A percentile compares a stretch with the other conserved stretches of the same genome.
phyloP scores from a whole-genome alignment of 2,888 invertebrate genomes.

The Cerastoderma edule region DNA sequence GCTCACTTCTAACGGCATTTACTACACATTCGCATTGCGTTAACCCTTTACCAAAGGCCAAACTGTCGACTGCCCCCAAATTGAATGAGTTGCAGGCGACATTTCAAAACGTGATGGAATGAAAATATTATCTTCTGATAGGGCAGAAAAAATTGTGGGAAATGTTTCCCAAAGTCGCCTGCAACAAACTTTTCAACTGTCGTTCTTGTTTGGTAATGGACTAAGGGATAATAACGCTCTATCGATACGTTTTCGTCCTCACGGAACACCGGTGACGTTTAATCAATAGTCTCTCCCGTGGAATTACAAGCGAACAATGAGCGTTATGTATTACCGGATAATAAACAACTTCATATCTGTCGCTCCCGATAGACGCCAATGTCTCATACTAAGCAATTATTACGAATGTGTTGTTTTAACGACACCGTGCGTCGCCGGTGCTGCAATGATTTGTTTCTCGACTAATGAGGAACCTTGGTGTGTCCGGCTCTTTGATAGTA shows the following conservation, averaged over 20 bases:
- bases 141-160: too few species aligned
- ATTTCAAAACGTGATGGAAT: too few species aligned
- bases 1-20: too few species aligned
- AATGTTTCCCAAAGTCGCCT: too few species aligned
- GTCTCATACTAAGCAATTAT: conserved; percentile 14
- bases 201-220: neutral
- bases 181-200: too few species aligned
- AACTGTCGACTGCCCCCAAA: too few species aligned
- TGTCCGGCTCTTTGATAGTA: too few species aligned
- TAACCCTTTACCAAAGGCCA: too few species aligned
- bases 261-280: neutral
- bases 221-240: neutral
- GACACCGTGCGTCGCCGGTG: conserved; percentile 13
- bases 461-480: conserved; percentile 9
- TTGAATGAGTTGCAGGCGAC: too few species aligned
- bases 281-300: conserved; percentile 12
- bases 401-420: conserved; percentile 26
- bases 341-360: conserved; percentile 15
- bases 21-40: too few species aligned
- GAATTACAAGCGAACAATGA: conserved; percentile 15
- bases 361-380: too few species aligned
- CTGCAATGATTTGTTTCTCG: conserved; percentile 17
- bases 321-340: conserved; percentile 20
- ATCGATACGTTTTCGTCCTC: neutral
- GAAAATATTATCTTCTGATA: too few species aligned